These are phyloP conservation scores for Dicrostonyx torquatus DNA, from an alignment of 2,797 vertebrate species.

Conservation along the genomic window DNA sequence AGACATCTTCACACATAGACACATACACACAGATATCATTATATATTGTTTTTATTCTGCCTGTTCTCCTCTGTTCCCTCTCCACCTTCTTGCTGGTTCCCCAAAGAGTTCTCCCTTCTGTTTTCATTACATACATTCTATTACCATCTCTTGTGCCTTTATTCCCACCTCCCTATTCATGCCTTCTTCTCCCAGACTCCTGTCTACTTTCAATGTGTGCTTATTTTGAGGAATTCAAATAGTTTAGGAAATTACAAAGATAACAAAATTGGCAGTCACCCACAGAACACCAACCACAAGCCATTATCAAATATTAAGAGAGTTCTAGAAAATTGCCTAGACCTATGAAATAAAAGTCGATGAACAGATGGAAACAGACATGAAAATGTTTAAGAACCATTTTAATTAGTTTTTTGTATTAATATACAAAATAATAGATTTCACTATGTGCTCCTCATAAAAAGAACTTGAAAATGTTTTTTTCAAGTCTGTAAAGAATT, in stretches of 20 bases:
- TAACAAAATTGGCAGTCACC: slow-evolving; percentile 31
- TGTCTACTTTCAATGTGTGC: neutral
- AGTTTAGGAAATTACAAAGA: neutral
- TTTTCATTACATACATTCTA: neutral
- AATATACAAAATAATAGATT: neutral
- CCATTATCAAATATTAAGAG: neutral
- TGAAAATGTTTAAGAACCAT: neutral
- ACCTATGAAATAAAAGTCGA: neutral
- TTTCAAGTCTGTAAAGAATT: neutral
- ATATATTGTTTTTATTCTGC: neutral
- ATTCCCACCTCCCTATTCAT: neutral
- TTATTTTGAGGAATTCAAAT: slow-evolving; percentile 52
- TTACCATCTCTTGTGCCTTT: neutral
- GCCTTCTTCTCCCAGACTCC: neutral
- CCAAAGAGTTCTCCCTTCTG: neutral
- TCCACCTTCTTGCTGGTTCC: neutral
- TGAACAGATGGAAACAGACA: neutral
- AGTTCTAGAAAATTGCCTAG: neutral
- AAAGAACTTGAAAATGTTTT: neutral
- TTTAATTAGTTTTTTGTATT: neutral
- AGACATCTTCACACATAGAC: neutral
- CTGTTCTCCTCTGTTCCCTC: too few species aligned
- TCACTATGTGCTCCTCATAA: neutral
- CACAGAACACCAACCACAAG: slow-evolving; percentile 13
- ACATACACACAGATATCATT: neutral